Base-by-base conservation (phyloP, 2,888 invertebrate genomes). In the Saturnia pavonia region DNA sequence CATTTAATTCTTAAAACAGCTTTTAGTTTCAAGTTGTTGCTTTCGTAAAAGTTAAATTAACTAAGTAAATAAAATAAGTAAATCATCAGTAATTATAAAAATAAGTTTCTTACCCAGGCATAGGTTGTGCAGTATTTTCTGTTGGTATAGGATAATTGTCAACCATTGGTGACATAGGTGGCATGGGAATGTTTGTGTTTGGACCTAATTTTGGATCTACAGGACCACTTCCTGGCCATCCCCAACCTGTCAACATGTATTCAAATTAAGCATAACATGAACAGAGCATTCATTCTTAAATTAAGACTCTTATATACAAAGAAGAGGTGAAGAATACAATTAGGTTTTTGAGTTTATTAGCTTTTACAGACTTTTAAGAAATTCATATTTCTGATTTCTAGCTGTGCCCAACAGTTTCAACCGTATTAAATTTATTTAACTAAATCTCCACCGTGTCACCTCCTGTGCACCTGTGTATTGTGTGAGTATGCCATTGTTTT, bases 171-270 rank as follows among this genome's bases (percentile, higher is more conserved):
- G 84, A 75, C 76, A 91, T 86, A 8, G 90, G 87, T 40, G 84
- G 75, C 76, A 91, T 86, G 7, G 81, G 73, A 76, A 92, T 84
- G 14, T 86, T 76, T 3, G 90, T 81, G 42, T 91, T 92, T 45
- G 84, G 76, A 54, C 83, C 74, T 73, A 89, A 81, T 78, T 93
- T 93, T 4, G 88, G 76, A 71, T 92, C 91, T 27, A 82, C 88
- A 3, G 86, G 82, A 14, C 87, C 89, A 16, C 85, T 75, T 6
- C 87, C 88, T 40, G 87, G 78, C 92, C 92, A 92, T 16, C 91
- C 90, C 93, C 93, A 94, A 72, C 90, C 93, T 86, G 19, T 65
- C n/a, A 40, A 65, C 40, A 65, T 40, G 7, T 14, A 27, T 14
- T 7, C 3, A 25, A 27, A 27, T 51, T 19, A 51, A 19, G 7